phyloP scores from a whole-genome alignment of 2,888 invertebrate genomes.

The Frankliniella fusca region DNA sequence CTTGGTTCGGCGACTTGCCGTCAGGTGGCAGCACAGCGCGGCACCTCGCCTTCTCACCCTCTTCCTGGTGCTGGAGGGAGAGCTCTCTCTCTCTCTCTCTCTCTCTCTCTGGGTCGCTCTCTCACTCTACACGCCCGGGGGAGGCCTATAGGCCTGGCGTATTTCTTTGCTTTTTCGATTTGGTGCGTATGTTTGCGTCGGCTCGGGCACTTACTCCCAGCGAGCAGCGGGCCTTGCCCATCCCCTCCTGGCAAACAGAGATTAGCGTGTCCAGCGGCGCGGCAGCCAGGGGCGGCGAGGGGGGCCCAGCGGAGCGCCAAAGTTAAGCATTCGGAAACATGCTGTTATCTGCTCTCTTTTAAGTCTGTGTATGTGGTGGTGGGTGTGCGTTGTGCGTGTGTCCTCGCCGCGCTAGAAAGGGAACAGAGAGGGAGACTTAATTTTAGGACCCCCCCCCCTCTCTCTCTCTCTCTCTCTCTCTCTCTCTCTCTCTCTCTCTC shows the following conservation, averaged over 20 bases:
- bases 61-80: background rate
- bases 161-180: background rate
- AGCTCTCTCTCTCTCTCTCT: background rate
- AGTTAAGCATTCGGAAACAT: no score
- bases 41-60: background rate
- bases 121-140: no score
- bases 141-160: background rate
- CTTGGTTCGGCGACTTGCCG: background rate
- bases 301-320: no score
- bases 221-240: background rate
- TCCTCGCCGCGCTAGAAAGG: no score
- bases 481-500: no score
- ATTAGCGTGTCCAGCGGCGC: background rate
- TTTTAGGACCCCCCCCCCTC: background rate
- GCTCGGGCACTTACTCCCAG: background rate
- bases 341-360: no score
- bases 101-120: background rate
- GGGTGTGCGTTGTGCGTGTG: no score
- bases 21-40: background rate
- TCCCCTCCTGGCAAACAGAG: background rate
- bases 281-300: background rate
- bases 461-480: background rate
- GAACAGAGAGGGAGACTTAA: background rate
- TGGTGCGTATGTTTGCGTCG: background rate
- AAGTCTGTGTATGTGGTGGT: no score